These are phyloP conservation scores for Clarias macrocephalus DNA, from an alignment of 2,113 vertebrate species.

Conservation along the genomic window DNA sequence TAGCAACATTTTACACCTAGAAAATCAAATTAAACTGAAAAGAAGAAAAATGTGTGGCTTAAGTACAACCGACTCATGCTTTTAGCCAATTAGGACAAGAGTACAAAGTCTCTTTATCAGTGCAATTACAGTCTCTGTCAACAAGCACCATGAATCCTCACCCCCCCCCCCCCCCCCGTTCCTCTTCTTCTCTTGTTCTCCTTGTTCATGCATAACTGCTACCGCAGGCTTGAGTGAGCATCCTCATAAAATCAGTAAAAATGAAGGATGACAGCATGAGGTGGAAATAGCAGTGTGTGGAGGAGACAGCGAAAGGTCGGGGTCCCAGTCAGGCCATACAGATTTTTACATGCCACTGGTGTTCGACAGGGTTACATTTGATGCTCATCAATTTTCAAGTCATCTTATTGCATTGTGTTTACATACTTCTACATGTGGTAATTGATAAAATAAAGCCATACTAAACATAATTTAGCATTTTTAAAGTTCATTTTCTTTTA, in stretches of 20 bases:
- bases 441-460: not conserved
- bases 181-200: slow-evolving; percentile 26
- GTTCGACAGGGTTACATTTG: slow-evolving; percentile 54
- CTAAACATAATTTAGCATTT: not conserved
- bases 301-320: slow-evolving; percentile 36
- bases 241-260: slow-evolving; percentile 40
- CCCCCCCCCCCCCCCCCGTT: slow-evolving; percentile 50
- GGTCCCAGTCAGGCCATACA: slow-evolving; percentile 46
- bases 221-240: slow-evolving; percentile 32
- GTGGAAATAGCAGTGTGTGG: slow-evolving; percentile 28
- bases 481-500: not conserved
- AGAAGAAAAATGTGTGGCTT: slow-evolving; percentile 8
- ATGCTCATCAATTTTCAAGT: slow-evolving; percentile 45
- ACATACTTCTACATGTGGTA: not conserved
- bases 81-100: slow-evolving; percentile 74
- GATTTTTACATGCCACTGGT: slow-evolving; percentile 64
- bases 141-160: slow-evolving; percentile 57
- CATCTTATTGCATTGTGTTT: slow-evolving; percentile 4
- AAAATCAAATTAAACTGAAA: slow-evolving; percentile 16
- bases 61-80: slow-evolving; percentile 65
- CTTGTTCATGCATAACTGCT: slow-evolving; percentile 42
- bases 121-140: slow-evolving; percentile 73
- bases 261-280: slow-evolving; percentile 49
- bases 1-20: slow-evolving; percentile 1
- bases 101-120: slow-evolving; percentile 74